Base-by-base conservation (phyloP, 2,888 invertebrate genomes). In the Oxytorus armatus region DNA sequence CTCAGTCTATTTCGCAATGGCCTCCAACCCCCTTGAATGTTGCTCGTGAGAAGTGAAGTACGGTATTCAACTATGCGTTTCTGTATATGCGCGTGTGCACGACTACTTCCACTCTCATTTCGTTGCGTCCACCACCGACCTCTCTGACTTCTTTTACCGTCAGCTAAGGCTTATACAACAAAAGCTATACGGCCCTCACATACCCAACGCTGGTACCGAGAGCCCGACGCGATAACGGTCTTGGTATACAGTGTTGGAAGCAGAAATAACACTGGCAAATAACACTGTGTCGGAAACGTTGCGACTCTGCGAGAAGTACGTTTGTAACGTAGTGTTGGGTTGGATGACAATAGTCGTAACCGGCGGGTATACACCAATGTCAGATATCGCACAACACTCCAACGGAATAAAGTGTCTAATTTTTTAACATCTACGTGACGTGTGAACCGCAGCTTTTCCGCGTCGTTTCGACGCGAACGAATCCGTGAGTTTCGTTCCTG, bases 71-170 rank as follows among this genome's bases (percentile, higher is more conserved):
- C n/a, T n/a, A n/a, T n/a, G n/a, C n/a, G n/a, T n/a, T n/a, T n/a
- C n/a, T n/a, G n/a, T n/a, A n/a, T n/a, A n/a, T n/a, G n/a, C 82
- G 18, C 68, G 49, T 57, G 80, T 73, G 76, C 53, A 55, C 76
- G 66, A 74, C 76, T 79, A 76, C 74, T 79, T 78, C 77, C 57
- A 81, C 76, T 76, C 70, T 78, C 81, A 70, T 78, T 80, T 81
- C 55, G 68, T 65, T 42, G 68, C 55, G 77, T 47, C 65, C 21
- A 42, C 23, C n/a, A n/a, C 70, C 57, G 33, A 11, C 36, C 14
- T 29, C 18, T 51, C 39, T 11, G 73, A 70, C 74, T 77, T 77
- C 44, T 73, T 75, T 76, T 72, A 42, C 65, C 69, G 44, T 69
- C 29, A 21, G 33, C 53, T 49, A 18, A 68, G 74, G 73, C 73